These are phyloP conservation scores for Leguminivora glycinivorella DNA, from an alignment of 1,140 invertebrate genomes.

Conservation along the genomic window DNA sequence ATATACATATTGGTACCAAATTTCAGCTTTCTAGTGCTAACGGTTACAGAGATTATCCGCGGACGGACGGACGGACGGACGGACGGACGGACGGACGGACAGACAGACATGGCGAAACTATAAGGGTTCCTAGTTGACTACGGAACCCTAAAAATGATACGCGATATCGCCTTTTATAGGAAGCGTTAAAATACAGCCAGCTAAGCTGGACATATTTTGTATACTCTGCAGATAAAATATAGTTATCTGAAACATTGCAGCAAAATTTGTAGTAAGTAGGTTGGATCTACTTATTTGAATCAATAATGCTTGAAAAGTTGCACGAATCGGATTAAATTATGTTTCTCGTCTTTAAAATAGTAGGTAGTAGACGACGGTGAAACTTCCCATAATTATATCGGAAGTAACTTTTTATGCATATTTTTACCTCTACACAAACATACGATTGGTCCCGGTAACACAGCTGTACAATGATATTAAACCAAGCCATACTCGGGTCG, in stretches of 20 bases:
- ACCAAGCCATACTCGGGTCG: constrained; percentile 60
- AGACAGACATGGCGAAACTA: too few relatives aligned
- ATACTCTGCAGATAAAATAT: not conserved
- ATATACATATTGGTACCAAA: too few relatives aligned
- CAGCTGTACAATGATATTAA: constrained; percentile 59
- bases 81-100: too few relatives aligned
- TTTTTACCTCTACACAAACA: constrained; percentile 43
- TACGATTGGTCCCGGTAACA: not conserved
- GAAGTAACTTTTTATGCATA: constrained; percentile 31
- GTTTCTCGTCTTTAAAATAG: not conserved
- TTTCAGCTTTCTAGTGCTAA: too few relatives aligned
- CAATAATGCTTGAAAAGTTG: not conserved
- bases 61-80: too few relatives aligned
- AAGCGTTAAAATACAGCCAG: not conserved
- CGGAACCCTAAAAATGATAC: too few relatives aligned
- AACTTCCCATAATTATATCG: not conserved
- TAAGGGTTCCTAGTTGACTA: too few relatives aligned
- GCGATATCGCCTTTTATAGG: not conserved
- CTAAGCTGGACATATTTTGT: not conserved
- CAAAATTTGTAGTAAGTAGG: not conserved
- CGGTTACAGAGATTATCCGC: too few relatives aligned
- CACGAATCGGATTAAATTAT: not conserved
- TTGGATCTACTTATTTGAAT: too few relatives aligned
- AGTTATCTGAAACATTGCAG: not conserved
- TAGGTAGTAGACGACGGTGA: not conserved